Conservation (phyloP, 2,888 invertebrate genomes). For the Diabrotica balteata region DNA sequence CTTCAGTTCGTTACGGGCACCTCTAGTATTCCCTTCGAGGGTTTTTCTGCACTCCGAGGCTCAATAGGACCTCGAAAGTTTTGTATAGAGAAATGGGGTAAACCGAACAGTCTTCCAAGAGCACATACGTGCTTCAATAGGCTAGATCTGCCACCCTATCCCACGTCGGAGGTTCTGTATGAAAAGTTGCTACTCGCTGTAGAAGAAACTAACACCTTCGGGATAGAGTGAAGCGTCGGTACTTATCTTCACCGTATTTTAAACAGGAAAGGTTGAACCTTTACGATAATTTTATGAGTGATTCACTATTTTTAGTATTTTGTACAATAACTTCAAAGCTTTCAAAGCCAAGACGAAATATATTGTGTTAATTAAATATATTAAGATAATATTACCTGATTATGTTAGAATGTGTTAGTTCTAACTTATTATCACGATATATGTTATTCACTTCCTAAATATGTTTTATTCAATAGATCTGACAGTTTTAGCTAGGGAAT, state of each 20-base stretch:
- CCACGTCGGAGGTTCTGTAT: conserved; percentile 87
- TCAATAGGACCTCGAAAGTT: conserved; percentile 95
- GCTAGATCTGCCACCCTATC: conserved; percentile 94
- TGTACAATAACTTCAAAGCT: no score
- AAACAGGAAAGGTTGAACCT: no score
- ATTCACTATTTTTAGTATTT: no score
- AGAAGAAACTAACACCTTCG: conserved; percentile 95
- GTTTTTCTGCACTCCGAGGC: conserved; percentile 92
- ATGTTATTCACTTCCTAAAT: no score
- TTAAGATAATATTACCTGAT: no score
- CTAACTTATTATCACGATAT: no score
- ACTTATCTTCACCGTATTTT: conserved; percentile 21
- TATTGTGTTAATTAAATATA: no score
- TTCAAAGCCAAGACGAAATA: no score
- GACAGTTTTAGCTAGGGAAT: no score
- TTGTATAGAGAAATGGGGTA: conserved; percentile 97
- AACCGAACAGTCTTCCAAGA: conserved; percentile 89
- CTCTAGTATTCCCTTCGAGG: conserved; percentile 97
- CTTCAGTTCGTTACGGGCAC: conserved; percentile 98
- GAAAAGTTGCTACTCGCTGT: conserved; percentile 93
- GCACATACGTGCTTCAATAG: conserved; percentile 99
- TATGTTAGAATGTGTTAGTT: no score
- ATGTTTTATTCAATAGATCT: no score
- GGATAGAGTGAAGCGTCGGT: conserved; percentile 79
- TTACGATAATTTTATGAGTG: no score